Conservation (phyloP, 2,113 vertebrate genomes). For the Dascyllus trimaculatus region DNA sequence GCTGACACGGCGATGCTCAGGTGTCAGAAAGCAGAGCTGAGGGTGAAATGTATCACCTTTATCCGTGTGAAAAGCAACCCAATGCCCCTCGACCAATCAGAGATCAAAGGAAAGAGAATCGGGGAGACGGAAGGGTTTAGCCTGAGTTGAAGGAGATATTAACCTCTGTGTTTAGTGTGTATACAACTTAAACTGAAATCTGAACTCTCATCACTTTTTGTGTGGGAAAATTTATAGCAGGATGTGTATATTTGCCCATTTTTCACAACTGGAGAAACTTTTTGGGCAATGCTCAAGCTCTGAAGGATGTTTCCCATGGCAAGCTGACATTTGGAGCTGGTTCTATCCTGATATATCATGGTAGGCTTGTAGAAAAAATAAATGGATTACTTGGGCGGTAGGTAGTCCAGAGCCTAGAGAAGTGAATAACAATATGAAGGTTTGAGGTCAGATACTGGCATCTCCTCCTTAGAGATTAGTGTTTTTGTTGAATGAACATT, state of each 20-base stretch:
- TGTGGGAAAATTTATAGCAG: too few relatives aligned
- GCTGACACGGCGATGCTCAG: conserved; percentile 65
- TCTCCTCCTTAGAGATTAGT: too few relatives aligned
- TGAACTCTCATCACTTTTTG: not conserved
- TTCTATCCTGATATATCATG: too few relatives aligned
- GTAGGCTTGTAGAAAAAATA: too few relatives aligned
- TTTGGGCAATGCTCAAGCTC: too few relatives aligned
- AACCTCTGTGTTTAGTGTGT: conserved; percentile 6
- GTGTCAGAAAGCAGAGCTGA: conserved; percentile 73
- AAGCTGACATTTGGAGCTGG: not conserved
- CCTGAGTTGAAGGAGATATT: conserved; percentile 3
- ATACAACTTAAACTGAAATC: not conserved
- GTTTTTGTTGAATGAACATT: too few relatives aligned
- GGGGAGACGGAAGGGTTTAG: not conserved
- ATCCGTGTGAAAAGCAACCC: conserved; percentile 70
- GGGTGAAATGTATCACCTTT: conserved; percentile 46
- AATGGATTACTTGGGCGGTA: too few relatives aligned
- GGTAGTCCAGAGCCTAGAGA: too few relatives aligned
- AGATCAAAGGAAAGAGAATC: conserved; percentile 60
- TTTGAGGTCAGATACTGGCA: too few relatives aligned
- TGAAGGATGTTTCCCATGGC: too few relatives aligned
- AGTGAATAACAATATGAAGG: too few relatives aligned
- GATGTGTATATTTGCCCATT: not conserved
- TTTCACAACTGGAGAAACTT: not conserved
- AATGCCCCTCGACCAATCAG: conserved; percentile 67